Percentiles rank a stretch among this genome's conserved stretches.
Evolutionary conservation across 2,888 invertebrate species (phyloP).

Genomic region (Watsonalla cultraria): DNA sequence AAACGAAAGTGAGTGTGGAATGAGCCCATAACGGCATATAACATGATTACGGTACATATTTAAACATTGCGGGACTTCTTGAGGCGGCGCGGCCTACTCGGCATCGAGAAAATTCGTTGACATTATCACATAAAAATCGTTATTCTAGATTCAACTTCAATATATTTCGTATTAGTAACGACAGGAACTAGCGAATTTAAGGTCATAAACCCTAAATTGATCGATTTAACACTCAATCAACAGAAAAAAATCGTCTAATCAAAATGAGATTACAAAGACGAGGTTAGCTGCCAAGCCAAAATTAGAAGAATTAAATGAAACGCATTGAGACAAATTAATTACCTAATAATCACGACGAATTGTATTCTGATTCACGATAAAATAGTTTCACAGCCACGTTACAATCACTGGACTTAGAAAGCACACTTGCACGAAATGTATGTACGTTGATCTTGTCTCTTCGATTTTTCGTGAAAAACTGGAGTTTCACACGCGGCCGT

Average conservation of each 20-base stretch:
- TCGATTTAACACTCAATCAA: slow-evolving; percentile 4
- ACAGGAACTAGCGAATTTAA: no score
- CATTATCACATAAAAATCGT: slow-evolving; percentile 7
- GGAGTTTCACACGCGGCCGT: slow-evolving; percentile 64
- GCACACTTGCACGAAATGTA: slow-evolving; percentile 46
- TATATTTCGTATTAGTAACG: neutral
- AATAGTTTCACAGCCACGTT: slow-evolving; percentile 53
- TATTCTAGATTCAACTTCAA: neutral
- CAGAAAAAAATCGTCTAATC: neutral
- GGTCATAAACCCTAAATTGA: slow-evolving; percentile 6
- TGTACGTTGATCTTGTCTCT: slow-evolving; percentile 40
- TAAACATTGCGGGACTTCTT: slow-evolving; percentile 29
- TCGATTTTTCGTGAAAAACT: slow-evolving; percentile 68
- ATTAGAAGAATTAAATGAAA: slow-evolving; percentile 4
- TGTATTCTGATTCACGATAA: slow-evolving; percentile 25
- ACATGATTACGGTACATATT: slow-evolving; percentile 40
- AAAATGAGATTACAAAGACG: slow-evolving; percentile 3
- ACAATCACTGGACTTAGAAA: slow-evolving; percentile 40
- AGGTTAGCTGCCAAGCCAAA: slow-evolving; percentile 9
- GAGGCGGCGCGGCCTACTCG: slow-evolving; percentile 47
- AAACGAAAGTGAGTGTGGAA: slow-evolving; percentile 34
- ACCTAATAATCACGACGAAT: slow-evolving; percentile 33
- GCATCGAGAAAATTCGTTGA: slow-evolving; percentile 60
- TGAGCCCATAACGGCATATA: slow-evolving; percentile 33
- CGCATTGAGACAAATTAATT: slow-evolving; percentile 25